Percentiles rank a stretch among this genome's conserved stretches.
phyloP scores from a whole-genome alignment of 2,888 invertebrate species.

The Matsumyia berberina region DNA sequence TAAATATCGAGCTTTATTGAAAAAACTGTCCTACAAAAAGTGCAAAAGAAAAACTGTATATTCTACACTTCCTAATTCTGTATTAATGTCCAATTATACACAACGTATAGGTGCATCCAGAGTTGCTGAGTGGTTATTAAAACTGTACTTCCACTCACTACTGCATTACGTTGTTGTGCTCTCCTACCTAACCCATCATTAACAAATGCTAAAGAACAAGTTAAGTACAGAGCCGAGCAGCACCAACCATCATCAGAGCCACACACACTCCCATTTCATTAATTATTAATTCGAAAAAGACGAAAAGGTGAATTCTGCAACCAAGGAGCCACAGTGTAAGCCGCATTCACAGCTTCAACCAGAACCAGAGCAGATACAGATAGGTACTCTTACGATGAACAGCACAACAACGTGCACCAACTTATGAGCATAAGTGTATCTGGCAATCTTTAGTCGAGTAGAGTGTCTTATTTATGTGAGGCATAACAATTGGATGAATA shows the following conservation, averaged over 20 bases:
- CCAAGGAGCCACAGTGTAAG: background rate
- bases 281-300: constrained; percentile 66
- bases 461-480: constrained; percentile 52
- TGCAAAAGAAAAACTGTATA: constrained; percentile 20
- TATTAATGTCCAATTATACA: constrained; percentile 67
- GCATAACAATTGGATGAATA: constrained; percentile 49
- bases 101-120: constrained; percentile 39
- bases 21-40: constrained; percentile 36
- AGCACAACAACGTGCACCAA: constrained; percentile 38
- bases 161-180: constrained; percentile 35
- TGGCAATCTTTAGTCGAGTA: constrained; percentile 5
- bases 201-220: constrained; percentile 49
- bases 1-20: constrained; percentile 56
- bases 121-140: constrained; percentile 57
- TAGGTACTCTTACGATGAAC: background rate
- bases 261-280: constrained; percentile 45
- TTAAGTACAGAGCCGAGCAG: constrained; percentile 44
- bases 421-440: constrained; percentile 44
- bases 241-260: background rate
- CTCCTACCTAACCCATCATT: constrained; percentile 62
- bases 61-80: constrained; percentile 56
- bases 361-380: constrained; percentile 27
- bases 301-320: constrained; percentile 53
- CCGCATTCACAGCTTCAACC: constrained; percentile 6
- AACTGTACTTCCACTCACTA: constrained; percentile 52